Evolutionary conservation across 2,888 invertebrate species (phyloP).

Genomic region (Hydraecia micacea): DNA sequence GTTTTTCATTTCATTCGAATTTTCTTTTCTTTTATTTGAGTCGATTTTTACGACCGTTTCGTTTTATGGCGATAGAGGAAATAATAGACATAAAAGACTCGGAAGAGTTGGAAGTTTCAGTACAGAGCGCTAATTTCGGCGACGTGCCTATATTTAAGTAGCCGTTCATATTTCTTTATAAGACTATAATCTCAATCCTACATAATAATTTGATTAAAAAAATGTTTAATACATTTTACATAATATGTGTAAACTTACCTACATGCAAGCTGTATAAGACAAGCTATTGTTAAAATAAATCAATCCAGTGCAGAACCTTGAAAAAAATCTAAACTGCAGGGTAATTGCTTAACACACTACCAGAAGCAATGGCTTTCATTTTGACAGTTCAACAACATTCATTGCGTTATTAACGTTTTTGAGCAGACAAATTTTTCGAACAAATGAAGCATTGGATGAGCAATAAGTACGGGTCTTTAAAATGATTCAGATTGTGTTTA

Average conservation of each 20-base stretch:
- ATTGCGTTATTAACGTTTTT: not conserved
- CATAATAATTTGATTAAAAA: not conserved
- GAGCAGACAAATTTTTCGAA: not conserved
- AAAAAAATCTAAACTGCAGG: too few relatives aligned
- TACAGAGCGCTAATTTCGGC: not conserved
- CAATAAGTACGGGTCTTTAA: not conserved
- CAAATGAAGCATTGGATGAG: not conserved
- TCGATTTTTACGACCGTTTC: slow-evolving; percentile 27
- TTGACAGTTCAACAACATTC: not conserved
- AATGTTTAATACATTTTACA: not conserved
- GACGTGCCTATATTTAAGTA: slow-evolving; percentile 24
- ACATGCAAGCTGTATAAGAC: not conserved
- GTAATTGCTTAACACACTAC: too few relatives aligned
- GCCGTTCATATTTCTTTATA: not conserved
- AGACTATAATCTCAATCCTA: not conserved
- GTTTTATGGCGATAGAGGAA: slow-evolving; percentile 14
- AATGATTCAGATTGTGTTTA: not conserved
- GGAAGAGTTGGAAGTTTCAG: slow-evolving; percentile 15
- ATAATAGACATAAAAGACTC: slow-evolving; percentile 19
- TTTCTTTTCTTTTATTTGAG: slow-evolving; percentile 13
- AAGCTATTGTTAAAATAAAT: slow-evolving; percentile 5
- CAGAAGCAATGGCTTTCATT: not conserved
- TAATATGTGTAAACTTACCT: not conserved
- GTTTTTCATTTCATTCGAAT: slow-evolving; percentile 25
- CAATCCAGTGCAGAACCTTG: not conserved